These are phyloP conservation scores for Hirtodrosophila duncani DNA, from an alignment of 2,888 invertebrate genomes.

Conservation along the genomic window DNA sequence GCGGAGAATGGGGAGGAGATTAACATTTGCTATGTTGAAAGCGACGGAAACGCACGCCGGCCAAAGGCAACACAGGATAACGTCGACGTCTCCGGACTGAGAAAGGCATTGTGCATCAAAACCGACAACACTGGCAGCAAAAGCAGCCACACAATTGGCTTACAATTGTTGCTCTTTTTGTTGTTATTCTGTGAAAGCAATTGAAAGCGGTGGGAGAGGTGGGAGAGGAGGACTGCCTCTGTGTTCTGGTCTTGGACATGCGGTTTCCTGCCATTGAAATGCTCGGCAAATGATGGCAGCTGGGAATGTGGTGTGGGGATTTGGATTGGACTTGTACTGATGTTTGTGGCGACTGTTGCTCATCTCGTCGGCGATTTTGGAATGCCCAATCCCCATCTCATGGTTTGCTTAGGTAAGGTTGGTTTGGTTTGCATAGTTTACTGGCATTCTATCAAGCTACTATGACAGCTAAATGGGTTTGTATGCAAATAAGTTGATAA, in stretches of 20 bases:
- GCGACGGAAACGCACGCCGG: conserved; percentile 32
- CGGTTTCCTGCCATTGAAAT: conserved; percentile 46
- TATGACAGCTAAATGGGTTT: conserved; percentile 18
- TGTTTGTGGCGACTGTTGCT: conserved; percentile 17
- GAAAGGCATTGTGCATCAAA: background rate
- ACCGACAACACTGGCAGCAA: conserved; percentile 1
- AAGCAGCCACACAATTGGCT: conserved; percentile 47
- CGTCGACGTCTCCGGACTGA: conserved; percentile 20
- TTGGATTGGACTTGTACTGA: conserved; percentile 7
- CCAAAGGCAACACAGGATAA: conserved; percentile 37
- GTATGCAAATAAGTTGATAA: too few relatives aligned
- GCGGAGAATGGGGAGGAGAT: conserved; percentile 31
- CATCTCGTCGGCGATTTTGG: conserved; percentile 1
- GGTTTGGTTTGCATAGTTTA: too few relatives aligned
- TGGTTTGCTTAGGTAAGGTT: background rate
- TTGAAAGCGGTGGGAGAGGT: conserved; percentile 40
- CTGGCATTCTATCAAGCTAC: too few relatives aligned
- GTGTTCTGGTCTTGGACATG: conserved; percentile 30
- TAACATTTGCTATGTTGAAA: conserved; percentile 51
- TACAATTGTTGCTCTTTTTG: conserved; percentile 41
- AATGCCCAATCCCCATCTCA: too few relatives aligned
- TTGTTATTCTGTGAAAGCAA: conserved; percentile 36
- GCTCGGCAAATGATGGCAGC: conserved; percentile 37
- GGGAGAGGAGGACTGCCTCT: conserved; percentile 24
- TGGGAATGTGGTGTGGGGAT: conserved; percentile 10